A percentile compares a stretch with the other conserved stretches of the same genome.
Conservation (phyloP, 37 sponge, comb jelly and placozoan genomes). For the Bolinopsis microptera region DNA sequence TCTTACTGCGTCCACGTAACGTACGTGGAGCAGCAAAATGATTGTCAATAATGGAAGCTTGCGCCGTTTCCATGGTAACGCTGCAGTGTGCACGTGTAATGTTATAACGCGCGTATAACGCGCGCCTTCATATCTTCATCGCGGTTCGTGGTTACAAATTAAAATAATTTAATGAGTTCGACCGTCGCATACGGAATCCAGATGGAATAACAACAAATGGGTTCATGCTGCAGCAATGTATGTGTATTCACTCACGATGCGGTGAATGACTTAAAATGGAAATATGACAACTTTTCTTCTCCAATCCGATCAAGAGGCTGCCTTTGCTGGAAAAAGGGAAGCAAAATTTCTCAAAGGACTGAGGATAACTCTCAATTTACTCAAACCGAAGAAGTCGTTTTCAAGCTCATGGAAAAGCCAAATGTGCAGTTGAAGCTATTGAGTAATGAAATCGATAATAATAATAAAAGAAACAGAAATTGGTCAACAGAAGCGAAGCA, state of each 20-base stretch:
- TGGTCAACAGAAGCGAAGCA: background rate
- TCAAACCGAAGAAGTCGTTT: slow-evolving; percentile 17
- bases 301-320: background rate
- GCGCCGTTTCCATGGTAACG: background rate
- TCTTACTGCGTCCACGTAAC: too few relatives aligned
- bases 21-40: too few relatives aligned
- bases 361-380: background rate
- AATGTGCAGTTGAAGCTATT: background rate
- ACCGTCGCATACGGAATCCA: background rate
- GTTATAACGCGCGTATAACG: background rate
- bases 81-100: background rate
- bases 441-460: background rate
- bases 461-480: background rate
- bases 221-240: background rate
- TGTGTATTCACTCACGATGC: background rate
- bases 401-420: background rate
- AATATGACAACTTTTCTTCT: background rate
- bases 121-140: too few relatives aligned
- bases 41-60: too few relatives aligned
- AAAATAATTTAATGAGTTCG: too few relatives aligned
- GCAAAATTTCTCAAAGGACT: background rate
- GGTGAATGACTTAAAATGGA: background rate
- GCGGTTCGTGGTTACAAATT: too few relatives aligned
- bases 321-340: background rate
- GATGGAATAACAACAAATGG: background rate